Evolutionary conservation across 2,888 invertebrate genomes (phyloP), one percentile per base, ranked within the genome.

Genomic region (Cheilosia soror): DNA sequence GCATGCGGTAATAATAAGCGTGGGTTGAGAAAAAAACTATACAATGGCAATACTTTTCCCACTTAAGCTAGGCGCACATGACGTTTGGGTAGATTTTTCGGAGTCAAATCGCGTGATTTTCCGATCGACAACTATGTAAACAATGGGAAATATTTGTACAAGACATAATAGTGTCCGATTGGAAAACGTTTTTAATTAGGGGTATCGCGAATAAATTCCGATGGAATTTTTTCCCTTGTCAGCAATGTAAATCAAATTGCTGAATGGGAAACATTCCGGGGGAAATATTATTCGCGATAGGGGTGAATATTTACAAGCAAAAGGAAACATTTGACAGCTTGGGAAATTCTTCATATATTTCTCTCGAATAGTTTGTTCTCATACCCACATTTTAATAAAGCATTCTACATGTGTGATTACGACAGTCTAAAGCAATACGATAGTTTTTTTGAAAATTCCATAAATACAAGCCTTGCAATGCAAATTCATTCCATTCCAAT

Each of bases 1-100:
- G 13, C 75, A 80, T 80, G 75, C 75, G 58, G 3, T 27, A 51
- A 9, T 27, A 51, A 9, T 27, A 47, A 49, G 31, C 44, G 15
- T 44, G 20, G 51, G n/a, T 15, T 66, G 72, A 83, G 82, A 77
- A 65, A 49, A 49, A 53, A 77, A 68, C 27, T 37, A 60, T 42
- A 13, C 15, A n/a, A 29, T 37, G 11, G 11, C 37, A 37, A 37
- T 11, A 37, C 37, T 37, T 37, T 37, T 37, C 11, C 7, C 3
- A 11, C 37, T 11, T 37, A 37, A 11, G 37, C 11, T 11, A 3
- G 2, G 11, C 11, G 11, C 37, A 37, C 55, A 25, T 31, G 13
- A n/a, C n/a, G n/a, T n/a, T n/a, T n/a, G 20, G 20, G 20, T 20
- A 20, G 20, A 20, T 20, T 20, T 20, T 20, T 20, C n/a, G n/a